A percentile compares a stretch with the other conserved stretches of the same genome.
Conservation (phyloP, 2,888 invertebrate species). For the Leistus spinibarbis region DNA sequence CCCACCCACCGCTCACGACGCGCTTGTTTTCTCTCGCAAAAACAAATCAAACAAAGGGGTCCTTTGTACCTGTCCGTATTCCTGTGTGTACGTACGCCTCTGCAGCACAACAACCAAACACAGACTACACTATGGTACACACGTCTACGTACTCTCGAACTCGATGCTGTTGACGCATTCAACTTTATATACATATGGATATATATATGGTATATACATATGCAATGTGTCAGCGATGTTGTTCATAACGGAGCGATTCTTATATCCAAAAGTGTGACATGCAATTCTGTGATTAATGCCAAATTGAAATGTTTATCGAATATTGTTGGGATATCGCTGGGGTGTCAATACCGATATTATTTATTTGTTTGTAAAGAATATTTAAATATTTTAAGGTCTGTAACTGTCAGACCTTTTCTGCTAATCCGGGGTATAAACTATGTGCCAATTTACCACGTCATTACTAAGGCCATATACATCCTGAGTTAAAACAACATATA, state of each 20-base stretch:
- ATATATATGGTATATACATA: not conserved
- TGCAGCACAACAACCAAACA: not conserved
- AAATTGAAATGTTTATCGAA: not conserved
- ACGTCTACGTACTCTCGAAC: not conserved
- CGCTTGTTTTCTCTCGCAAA: not conserved
- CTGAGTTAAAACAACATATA: too few species aligned
- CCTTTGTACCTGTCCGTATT: not conserved
- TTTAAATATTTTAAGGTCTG: too few species aligned
- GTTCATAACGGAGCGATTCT: not conserved
- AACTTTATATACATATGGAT: too few species aligned
- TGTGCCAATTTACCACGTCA: too few species aligned
- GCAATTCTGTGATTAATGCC: not conserved
- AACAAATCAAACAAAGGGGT: not conserved
- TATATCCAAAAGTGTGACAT: not conserved
- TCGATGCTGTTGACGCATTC: not conserved
- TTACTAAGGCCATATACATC: too few species aligned
- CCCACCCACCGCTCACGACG: not conserved
- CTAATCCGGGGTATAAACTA: too few species aligned
- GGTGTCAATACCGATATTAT: not conserved
- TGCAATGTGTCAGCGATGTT: not conserved
- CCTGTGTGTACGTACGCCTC: not conserved
- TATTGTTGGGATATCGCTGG: not conserved
- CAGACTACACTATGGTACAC: too few species aligned
- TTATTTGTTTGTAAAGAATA: not conserved
- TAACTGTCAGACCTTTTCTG: too few species aligned